Evolutionary conservation across 2,113 vertebrate genomes (phyloP), one percentile per base, ranked within the genome.

Genomic region (Rattus norvegicus): DNA sequence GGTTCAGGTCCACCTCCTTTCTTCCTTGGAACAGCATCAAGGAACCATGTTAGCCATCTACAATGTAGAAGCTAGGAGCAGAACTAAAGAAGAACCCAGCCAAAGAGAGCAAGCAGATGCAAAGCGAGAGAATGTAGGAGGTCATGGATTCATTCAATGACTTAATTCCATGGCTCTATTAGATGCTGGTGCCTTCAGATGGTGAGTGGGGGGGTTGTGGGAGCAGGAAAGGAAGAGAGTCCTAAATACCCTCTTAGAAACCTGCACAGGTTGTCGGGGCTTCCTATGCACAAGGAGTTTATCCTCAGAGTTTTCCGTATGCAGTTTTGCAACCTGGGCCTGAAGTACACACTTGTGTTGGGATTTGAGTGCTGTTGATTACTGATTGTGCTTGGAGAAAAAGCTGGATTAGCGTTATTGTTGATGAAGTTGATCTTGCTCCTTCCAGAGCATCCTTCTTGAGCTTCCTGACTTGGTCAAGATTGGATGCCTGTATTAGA

Each of bases 401-500:
- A 2, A 20, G 26, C 36, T 88, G 30, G 36, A 11, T 59, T 61
- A 33, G 65, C n/a, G 43, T 7, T 92, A 20, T 52, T 93, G n/a
- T 43, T 91, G 85, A 76, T 79, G 5, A 80, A 94, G 61, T 75
- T 92, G 26, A 52, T 89, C n/a, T 49, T 84, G 30, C 28, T 73
- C 28, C 20, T 85, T 54, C 67, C 33, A 76, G 59, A 70, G 33
- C 75, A 52, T 76, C 13, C 9, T 56, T 20, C 6, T 92, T 69
- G 47, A 88, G 65, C 81, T 49, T 54, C 36, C 61, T 89, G 81
- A 19, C 4, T 87, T 91, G 72, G 54, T 70, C 4, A 80, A 83
- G 76, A 86, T 92, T 86, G 89, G 89, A 30, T 24, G 83, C 72
- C 8, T 30, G 43, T 92, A 63, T 94, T 97, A 91, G 89, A 95